Conservation (phyloP, 2,888 invertebrate genomes). For the Argyresthia goedartella region DNA sequence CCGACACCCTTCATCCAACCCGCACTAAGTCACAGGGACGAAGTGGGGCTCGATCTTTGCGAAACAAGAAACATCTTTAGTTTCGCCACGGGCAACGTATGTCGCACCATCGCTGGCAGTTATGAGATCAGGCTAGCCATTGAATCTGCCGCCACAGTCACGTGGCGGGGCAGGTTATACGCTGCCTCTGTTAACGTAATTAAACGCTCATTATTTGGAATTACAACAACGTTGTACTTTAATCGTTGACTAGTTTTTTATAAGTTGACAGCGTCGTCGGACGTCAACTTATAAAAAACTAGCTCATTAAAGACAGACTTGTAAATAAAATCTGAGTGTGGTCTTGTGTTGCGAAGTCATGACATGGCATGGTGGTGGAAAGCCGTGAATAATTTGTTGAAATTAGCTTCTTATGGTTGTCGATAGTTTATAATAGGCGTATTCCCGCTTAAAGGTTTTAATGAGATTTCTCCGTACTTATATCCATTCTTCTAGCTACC, state of each 20-base stretch:
- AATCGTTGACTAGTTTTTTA: slow-evolving; percentile 23
- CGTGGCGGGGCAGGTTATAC: background rate
- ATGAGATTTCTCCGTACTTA: background rate
- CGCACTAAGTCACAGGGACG: too few relatives aligned
- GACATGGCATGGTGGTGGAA: background rate
- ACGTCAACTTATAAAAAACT: slow-evolving; percentile 18
- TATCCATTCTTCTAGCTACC: background rate
- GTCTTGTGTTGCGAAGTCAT: background rate
- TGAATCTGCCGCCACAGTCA: slow-evolving; percentile 3
- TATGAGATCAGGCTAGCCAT: slow-evolving; percentile 2
- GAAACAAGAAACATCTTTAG: too few relatives aligned
- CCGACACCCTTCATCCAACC: too few relatives aligned
- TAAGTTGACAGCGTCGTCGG: slow-evolving; percentile 29
- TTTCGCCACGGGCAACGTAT: background rate
- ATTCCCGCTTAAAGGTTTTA: background rate
- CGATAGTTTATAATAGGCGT: too few relatives aligned
- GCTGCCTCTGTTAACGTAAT: slow-evolving; percentile 21
- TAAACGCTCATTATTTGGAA: slow-evolving; percentile 32
- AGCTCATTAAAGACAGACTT: slow-evolving; percentile 18
- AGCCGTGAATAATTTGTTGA: slow-evolving; percentile 6
- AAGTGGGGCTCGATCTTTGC: too few relatives aligned
- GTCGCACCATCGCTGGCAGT: background rate
- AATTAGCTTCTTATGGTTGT: too few relatives aligned
- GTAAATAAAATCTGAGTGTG: slow-evolving; percentile 10
- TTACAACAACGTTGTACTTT: slow-evolving; percentile 24